phyloP scores from a whole-genome alignment of 2,888 invertebrate genomes.

The Chrysomela aeneicollis region DNA sequence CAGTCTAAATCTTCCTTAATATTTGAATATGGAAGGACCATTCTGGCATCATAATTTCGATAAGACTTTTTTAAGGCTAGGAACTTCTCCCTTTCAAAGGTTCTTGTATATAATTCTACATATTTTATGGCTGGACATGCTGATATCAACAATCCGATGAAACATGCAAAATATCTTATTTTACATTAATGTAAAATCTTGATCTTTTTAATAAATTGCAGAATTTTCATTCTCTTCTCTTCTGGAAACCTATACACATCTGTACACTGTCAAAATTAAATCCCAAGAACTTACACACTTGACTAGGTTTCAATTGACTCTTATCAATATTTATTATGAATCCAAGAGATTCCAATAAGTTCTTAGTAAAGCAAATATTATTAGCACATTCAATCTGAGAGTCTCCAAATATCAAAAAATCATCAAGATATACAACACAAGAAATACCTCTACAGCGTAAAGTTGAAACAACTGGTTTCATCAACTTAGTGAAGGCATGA shows the following conservation, averaged over 20 bases:
- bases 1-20: slow-evolving; percentile 36
- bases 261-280: neutral
- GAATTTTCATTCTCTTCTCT: slow-evolving; percentile 19
- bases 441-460: slow-evolving; percentile 33
- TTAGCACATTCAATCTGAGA: slow-evolving; percentile 3
- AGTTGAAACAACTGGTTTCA: slow-evolving; percentile 38
- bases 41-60: slow-evolving; percentile 6
- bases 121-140: slow-evolving; percentile 40
- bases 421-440: slow-evolving; percentile 41
- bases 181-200: slow-evolving; percentile 16
- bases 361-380: neutral
- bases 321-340: slow-evolving; percentile 31
- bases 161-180: slow-evolving; percentile 40
- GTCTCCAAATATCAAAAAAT: slow-evolving; percentile 34
- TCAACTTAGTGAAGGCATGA: slow-evolving; percentile 45
- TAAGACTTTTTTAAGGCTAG: neutral
- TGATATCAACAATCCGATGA: slow-evolving; percentile 17
- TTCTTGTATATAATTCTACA: slow-evolving; percentile 33
- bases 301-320: slow-evolving; percentile 23
- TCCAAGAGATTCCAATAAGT: slow-evolving; percentile 16
- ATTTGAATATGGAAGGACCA: neutral
- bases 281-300: neutral
- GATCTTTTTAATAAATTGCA: slow-evolving; percentile 10
- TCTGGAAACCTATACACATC: slow-evolving; percentile 14
- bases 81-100: slow-evolving; percentile 28